phyloP scores from a whole-genome alignment of 92 coral and sea anemone species.

The Bergia puertoricense region DNA sequence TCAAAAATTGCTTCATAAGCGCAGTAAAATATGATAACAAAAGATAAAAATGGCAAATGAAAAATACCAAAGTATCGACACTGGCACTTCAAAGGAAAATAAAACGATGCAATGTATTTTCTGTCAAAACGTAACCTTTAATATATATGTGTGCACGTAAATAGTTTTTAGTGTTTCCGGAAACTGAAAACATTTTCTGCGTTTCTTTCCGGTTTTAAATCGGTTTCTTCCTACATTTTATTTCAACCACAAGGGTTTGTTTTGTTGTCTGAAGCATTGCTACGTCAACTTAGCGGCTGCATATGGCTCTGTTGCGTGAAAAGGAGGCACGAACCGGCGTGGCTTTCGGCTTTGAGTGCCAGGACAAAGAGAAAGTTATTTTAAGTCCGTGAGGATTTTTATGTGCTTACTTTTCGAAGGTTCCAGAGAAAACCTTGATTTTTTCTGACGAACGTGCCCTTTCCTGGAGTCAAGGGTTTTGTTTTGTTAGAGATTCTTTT shows the following conservation, averaged over 20 bases:
- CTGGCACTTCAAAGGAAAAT: not conserved
- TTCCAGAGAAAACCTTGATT: not conserved
- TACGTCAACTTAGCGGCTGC: not conserved
- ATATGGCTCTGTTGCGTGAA: not conserved
- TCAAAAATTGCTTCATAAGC: not conserved
- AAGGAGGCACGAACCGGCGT: not conserved
- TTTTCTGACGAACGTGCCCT: not conserved
- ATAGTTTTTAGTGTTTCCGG: not conserved
- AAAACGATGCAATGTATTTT: not conserved
- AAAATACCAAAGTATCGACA: not conserved
- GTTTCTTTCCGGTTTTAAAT: not conserved
- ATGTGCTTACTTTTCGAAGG: not conserved
- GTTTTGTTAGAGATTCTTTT: not conserved
- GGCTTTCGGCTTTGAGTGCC: not conserved
- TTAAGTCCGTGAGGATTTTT: not conserved
- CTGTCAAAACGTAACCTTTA: too few species aligned
- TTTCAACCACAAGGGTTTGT: not conserved
- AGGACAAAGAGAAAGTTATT: not conserved
- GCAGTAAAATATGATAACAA: not conserved
- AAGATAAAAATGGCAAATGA: not conserved
- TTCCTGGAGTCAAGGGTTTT: not conserved
- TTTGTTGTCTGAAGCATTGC: not conserved
- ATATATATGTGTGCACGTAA: not conserved
- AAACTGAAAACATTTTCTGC: not conserved
- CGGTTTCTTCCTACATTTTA: not conserved